Evolutionary conservation across 2,888 invertebrate species (phyloP), one percentile per base, ranked within the genome.

Genomic region (Habroteleia sp.): DNA sequence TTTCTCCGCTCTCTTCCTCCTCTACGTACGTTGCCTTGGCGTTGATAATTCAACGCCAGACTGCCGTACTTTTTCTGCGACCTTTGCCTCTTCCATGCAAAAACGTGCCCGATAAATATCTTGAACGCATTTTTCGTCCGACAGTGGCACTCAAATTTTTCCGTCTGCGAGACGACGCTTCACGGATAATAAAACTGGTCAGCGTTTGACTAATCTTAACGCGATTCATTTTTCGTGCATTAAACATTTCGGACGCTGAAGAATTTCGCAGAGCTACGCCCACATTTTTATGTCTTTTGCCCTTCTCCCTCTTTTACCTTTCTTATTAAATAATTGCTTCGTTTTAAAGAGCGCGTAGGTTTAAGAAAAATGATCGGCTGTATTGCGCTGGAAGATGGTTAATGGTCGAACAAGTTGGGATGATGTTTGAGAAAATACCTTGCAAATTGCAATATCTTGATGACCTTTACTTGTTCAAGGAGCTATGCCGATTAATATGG

Each of bases 1-100:
- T 76, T 65, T 71, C 75, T 75, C 63, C 44, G 41, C 56, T 63
- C 62, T 58, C 33, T 17, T 20, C 25, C 29, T 27, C 31, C 27
- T 65, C 44, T 48, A 13, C 54, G 37, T 31, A 29, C 46, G 46
- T 29, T 11, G 25, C 56, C 63, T 33, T 42, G 68, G 74, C 75
- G 76, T 77, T 77, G 75, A 79, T 79, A 79, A 79, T 79, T 77
- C 77, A 63, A 73, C 69, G 63, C 62, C 69, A 52, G 60, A 60
- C 60, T 68, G 58, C 35, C 39, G 44, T 44, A 41, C 76, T 69
- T 71, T 77, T 77, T 73, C 68, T 71, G 16, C 52, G 65, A 62
- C 56, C 62, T 58, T 62, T 60, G 60, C 48, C 50, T 68, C 48
- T 17, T 63, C 39, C 35, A 27, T 29, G 23, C 29, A 44, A 41